Conservation (phyloP, 2,797 vertebrate genomes). For the Meda fulgida region DNA sequence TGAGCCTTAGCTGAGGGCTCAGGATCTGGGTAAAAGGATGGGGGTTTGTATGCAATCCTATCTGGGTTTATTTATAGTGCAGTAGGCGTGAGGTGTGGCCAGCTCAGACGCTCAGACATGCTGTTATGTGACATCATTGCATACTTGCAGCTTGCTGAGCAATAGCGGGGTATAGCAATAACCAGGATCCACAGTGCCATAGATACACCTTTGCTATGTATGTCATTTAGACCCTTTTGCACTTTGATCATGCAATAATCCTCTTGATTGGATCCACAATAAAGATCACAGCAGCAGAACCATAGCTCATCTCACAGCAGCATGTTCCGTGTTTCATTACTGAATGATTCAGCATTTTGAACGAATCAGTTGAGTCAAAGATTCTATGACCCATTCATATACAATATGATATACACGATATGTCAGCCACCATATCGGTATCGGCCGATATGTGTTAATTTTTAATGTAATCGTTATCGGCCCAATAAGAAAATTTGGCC, state of each 20-base stretch:
- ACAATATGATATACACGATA: too few relatives aligned
- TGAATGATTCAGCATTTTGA: too few relatives aligned
- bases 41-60: conserved; percentile 56
- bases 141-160: conserved; percentile 53
- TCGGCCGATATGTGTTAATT: too few relatives aligned
- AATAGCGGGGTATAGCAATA: background rate
- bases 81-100: conserved; percentile 53
- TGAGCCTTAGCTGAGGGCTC: conserved; percentile 21
- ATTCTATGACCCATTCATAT: too few relatives aligned
- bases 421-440: too few relatives aligned
- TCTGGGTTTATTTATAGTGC: conserved; percentile 64
- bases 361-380: too few relatives aligned
- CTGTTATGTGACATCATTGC: conserved; percentile 58
- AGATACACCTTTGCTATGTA: background rate
- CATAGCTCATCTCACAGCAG: too few relatives aligned
- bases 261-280: background rate
- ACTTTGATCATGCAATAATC: background rate
- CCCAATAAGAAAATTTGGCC: too few relatives aligned
- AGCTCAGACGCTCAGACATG: conserved; percentile 58
- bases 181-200: background rate
- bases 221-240: background rate
- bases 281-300: too few relatives aligned
- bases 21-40: conserved; percentile 35
- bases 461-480: too few relatives aligned
- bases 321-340: too few relatives aligned